Conservation (phyloP, 2,888 invertebrate species). For the Melinaea menophilus region DNA sequence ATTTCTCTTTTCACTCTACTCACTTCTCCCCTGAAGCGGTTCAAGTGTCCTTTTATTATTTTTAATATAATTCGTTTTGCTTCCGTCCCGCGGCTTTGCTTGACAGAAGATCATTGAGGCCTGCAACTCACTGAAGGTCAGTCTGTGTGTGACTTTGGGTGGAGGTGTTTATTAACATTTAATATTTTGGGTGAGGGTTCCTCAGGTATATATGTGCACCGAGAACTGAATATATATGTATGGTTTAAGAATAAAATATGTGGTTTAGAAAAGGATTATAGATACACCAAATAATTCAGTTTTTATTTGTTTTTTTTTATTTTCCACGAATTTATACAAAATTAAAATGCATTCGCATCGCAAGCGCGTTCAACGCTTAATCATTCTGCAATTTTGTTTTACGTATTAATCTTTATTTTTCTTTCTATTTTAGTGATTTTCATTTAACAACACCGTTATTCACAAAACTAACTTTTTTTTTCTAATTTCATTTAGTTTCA, state of each 20-base stretch:
- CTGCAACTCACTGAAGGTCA: slow-evolving; percentile 94
- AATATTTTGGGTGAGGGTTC: background rate
- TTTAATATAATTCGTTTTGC: slow-evolving; percentile 68
- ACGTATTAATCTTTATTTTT: background rate
- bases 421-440: background rate
- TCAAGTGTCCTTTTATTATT: slow-evolving; percentile 48
- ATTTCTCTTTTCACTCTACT: slow-evolving; percentile 13
- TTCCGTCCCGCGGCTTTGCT: slow-evolving; percentile 62
- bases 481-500: background rate
- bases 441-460: background rate
- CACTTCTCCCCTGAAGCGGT: slow-evolving; percentile 33
- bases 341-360: too few relatives aligned
- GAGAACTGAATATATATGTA: too few relatives aligned
- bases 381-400: background rate
- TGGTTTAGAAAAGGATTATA: too few relatives aligned
- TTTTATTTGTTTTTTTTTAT: too few relatives aligned
- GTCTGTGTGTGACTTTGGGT: slow-evolving; percentile 48
- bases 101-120: slow-evolving; percentile 95
- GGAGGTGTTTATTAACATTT: background rate
- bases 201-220: too few relatives aligned
- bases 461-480: background rate
- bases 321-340: too few relatives aligned
- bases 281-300: too few relatives aligned
- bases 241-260: too few relatives aligned
- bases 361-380: background rate